A percentile compares a stretch with the other conserved stretches of the same genome.
phyloP scores from a whole-genome alignment of 2,113 vertebrate genomes.

The Leptocoma aspasia region DNA sequence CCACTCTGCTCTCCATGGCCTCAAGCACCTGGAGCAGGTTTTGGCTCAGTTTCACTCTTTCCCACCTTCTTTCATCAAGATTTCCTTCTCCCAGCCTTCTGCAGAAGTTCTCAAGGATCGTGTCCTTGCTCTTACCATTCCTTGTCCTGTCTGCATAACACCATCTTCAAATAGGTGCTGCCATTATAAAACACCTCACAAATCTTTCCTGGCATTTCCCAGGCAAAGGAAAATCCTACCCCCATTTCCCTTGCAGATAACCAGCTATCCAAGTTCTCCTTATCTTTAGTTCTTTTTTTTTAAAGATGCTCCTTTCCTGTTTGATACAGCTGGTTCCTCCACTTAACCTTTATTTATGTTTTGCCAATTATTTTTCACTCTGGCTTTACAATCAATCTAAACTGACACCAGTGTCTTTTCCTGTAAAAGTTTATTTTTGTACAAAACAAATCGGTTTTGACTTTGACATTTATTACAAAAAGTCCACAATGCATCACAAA shows the following conservation, averaged over 20 bases:
- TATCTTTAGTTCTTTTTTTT: background rate
- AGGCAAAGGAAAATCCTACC: background rate
- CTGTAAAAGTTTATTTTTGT: background rate
- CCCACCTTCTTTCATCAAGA: background rate
- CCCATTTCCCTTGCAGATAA: background rate
- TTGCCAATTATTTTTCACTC: background rate
- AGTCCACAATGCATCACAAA: background rate
- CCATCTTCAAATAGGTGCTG: accelerated
- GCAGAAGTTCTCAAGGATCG: background rate
- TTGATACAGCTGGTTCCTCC: background rate
- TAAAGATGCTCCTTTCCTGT: background rate
- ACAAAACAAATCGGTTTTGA: background rate
- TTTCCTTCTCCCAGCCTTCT: background rate
- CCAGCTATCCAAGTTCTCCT: background rate
- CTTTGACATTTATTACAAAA: background rate
- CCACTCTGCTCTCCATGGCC: background rate
- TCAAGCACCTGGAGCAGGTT: accelerated
- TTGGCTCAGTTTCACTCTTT: background rate
- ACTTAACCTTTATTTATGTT: background rate
- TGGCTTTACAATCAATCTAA: background rate
- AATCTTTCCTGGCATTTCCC: background rate
- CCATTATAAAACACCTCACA: background rate
- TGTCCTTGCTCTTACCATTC: background rate
- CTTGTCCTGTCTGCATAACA: accelerated
- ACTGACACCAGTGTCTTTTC: background rate